Evolutionary conservation across 2,113 vertebrate species (phyloP), one percentile per base, ranked within the genome.

Genomic region (Phrynocephalus versicolor): DNA sequence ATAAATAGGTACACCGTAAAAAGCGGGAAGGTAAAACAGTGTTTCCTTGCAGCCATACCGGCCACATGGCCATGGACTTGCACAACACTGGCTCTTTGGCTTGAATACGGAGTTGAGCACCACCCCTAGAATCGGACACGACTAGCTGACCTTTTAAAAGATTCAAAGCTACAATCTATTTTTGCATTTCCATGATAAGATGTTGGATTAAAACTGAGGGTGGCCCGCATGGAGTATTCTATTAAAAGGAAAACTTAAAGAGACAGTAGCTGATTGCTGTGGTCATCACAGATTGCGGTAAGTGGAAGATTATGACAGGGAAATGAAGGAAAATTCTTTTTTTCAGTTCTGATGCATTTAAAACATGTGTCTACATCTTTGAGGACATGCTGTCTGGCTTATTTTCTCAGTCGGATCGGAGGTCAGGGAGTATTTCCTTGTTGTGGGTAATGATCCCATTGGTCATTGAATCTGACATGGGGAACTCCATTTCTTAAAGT

Each of bases 101-200:
- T n/a, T n/a, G n/a, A n/a, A n/a, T n/a, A n/a, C n/a, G n/a, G n/a
- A n/a, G n/a, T n/a, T n/a, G n/a, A n/a, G n/a, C n/a, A n/a, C n/a
- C n/a, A n/a, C n/a, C n/a, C n/a, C n/a, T n/a, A n/a, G n/a, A n/a
- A n/a, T n/a, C n/a, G n/a, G n/a, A n/a, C n/a, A n/a, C n/a, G n/a
- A n/a, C n/a, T n/a, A 90, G 89, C 77, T 92, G 84, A 90, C 69
- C 65, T 87, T 79, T 51, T 67, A 86, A 14, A 60, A 87, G 78
- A 87, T 85, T 45, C 79, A 69, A 91, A 71, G 27, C 81, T 82
- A 76, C 30, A 75, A 82, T 85, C 82, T 8, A 82, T 16, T n/a
- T 1, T 90, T 14, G 19, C 37, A 51, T 41, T 85, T 91, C 83
- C 1, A 57, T n/a, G n/a, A n/a, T 60, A 90, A 89, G 65, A 72